Conservation (phyloP, 2,797 vertebrate species). For the Lepilemur septentrionalis region DNA sequence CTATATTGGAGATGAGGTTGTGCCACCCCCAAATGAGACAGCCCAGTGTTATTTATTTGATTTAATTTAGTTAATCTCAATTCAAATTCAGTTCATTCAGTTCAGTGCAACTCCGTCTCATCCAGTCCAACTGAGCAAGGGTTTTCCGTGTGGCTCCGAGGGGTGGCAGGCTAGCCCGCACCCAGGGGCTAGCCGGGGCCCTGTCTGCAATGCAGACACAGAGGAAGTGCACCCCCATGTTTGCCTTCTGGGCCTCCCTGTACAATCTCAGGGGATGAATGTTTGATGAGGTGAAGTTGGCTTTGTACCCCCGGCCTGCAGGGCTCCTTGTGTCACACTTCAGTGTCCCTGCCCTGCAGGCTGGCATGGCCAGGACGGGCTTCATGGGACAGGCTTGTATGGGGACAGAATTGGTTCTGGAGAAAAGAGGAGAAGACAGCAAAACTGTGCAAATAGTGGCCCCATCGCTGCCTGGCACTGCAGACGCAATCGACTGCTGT, state of each 20-base stretch:
- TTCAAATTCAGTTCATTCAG: neutral
- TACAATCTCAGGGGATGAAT: too few species aligned
- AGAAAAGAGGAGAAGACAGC: neutral
- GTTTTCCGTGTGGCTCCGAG: neutral
- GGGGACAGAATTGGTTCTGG: neutral
- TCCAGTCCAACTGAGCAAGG: neutral
- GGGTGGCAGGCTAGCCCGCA: neutral
- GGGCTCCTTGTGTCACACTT: neutral
- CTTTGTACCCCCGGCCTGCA: too few species aligned
- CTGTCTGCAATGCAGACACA: neutral
- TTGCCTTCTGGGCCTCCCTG: neutral
- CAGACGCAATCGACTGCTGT: rapidly evolving
- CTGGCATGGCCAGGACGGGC: rapidly evolving
- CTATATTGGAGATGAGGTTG: neutral
- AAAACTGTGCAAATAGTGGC: rapidly evolving
- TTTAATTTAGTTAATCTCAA: neutral
- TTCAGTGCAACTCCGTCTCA: neutral
- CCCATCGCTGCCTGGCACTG: neutral
- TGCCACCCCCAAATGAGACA: neutral
- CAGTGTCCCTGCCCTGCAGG: neutral
- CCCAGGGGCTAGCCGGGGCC: neutral
- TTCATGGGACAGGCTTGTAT: neutral
- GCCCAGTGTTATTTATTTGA: neutral
- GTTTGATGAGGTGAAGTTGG: neutral
- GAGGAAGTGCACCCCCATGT: neutral